Conservation (phyloP, 1,140 invertebrate species). For the Caenorhabditis latens region DNA sequence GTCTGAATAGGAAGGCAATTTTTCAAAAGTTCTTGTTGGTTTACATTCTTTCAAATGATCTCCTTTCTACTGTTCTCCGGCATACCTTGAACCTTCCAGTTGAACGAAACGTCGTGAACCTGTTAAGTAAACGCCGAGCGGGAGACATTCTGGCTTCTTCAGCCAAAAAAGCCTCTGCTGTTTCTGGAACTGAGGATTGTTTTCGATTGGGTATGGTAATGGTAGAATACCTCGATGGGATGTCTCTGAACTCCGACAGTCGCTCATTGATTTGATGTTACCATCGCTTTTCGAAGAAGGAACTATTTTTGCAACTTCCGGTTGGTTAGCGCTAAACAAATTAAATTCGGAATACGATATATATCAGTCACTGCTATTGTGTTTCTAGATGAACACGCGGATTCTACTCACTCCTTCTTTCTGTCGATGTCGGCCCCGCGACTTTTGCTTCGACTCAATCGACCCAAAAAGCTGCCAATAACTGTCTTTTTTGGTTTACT, state of each 20-base stretch:
- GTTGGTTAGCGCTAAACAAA: no score
- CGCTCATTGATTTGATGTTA: background rate
- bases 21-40: no score
- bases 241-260: conserved; percentile 10
- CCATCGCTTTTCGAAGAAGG: conserved; percentile 32
- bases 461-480: conserved; percentile 14
- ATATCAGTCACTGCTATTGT: no score
- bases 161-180: background rate
- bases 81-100: conserved; percentile 25
- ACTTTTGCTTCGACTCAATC: conserved; percentile 24
- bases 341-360: no score
- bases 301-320: background rate
- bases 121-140: conserved; percentile 5
- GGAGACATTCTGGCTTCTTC: conserved; percentile 41
- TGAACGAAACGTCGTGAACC: background rate
- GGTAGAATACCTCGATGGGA: background rate
- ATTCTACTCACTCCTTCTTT: conserved; percentile 17
- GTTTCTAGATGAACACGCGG: no score
- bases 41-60: no score
- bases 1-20: no score
- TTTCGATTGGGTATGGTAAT: no score
- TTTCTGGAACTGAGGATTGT: conserved; percentile 9
- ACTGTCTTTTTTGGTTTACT: conserved; percentile 34
- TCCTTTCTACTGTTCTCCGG: background rate
- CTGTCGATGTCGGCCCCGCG: conserved; percentile 4